Evolutionary conservation across 2,888 invertebrate species (phyloP).

Genomic region (Pteria penguin): DNA sequence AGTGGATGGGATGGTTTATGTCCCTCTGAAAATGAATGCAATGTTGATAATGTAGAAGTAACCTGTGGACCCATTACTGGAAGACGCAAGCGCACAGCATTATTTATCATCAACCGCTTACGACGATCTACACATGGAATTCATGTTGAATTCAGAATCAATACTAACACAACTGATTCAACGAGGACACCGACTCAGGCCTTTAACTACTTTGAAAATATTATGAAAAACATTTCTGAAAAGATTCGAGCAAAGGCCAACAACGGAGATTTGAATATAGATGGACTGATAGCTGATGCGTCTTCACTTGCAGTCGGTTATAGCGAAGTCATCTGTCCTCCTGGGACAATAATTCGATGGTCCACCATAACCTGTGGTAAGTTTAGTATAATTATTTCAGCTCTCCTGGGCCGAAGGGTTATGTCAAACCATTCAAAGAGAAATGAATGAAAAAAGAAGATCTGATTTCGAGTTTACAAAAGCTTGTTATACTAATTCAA

Average conservation of each 20-base stretch:
- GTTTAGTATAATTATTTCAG: no score
- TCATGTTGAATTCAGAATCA: not conserved
- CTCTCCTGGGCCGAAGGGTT: no score
- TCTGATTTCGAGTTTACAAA: no score
- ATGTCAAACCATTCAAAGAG: no score
- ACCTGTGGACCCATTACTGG: constrained; percentile 5
- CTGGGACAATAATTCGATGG: not conserved
- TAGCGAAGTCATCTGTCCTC: constrained; percentile 4
- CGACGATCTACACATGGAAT: not conserved
- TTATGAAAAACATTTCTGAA: not conserved
- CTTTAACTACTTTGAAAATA: not conserved
- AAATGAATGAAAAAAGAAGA: no score
- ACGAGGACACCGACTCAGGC: not conserved
- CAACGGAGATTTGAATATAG: constrained; percentile 8
- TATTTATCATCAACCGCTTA: not conserved
- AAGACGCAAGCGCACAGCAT: not conserved
- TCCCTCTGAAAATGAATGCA: constrained; percentile 15
- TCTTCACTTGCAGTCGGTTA: not conserved
- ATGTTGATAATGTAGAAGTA: constrained; percentile 21
- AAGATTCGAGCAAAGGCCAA: not conserved
- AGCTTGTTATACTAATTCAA: no score
- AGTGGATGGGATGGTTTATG: constrained; percentile 16
- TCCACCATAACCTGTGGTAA: not conserved
- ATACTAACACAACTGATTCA: not conserved
- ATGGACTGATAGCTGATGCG: not conserved